Evolutionary conservation across 1,140 invertebrate species (phyloP), one percentile per base, ranked within the genome.

Genomic region (Achroia grisella): DNA sequence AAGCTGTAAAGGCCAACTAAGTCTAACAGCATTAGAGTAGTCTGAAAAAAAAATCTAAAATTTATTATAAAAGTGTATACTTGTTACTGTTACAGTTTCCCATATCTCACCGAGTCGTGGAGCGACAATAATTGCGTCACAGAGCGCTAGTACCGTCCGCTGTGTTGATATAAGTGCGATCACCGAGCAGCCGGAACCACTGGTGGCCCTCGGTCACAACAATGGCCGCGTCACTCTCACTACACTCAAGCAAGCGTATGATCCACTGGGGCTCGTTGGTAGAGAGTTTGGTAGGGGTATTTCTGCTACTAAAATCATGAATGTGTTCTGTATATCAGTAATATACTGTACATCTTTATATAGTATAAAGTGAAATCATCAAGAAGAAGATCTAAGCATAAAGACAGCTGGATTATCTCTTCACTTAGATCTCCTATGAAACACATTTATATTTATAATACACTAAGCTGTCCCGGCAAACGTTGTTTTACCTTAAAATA

Each of bases 171-270:
- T 95, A 72, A 75, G 76, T 52, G 66, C 72, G 91, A 93, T 87
- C 90, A 91, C 33, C 86, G 91, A 77, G 55, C 88, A 93, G 29
- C 87, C 88, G 5, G 94, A 95, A 58, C 90, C 93, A 23, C 86
- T 97, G 23, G 83, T 97, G 28, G 95, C 95, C 0, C 88, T 97
- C 41, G 96, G 95, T 1, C 90, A 95, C 64, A 90, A 91, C 0
- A 96, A 94, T 87, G 95, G 96, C n/a, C 93, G 92, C 86, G 90
- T 97, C 14, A 87, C 91, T 4, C 84, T 97, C 1, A 92, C 91
- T 14, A 93, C 92, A 23, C 93, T 97, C 77, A 92, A 93, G 9
- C 90, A 93, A 30, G 89, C 90, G 4, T 86, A 88, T 83, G 93
- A 94, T 66, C 86, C 90, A 2, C 67, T 89, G 14, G 89, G 89